Percentiles rank a stretch among this genome's conserved stretches.
phyloP scores from a whole-genome alignment of 2,113 vertebrate species.

The Sus scrofa region DNA sequence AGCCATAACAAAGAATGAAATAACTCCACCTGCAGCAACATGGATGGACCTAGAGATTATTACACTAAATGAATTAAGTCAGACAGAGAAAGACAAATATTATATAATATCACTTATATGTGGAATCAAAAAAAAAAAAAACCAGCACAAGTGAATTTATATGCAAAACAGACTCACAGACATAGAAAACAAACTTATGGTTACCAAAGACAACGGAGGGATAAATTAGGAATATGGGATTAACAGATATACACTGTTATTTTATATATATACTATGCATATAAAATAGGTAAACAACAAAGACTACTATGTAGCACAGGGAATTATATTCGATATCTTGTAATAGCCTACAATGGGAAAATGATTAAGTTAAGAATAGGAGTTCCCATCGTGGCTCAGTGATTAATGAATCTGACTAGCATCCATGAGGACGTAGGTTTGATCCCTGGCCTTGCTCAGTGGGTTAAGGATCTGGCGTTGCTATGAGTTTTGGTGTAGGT shows the following conservation, averaged over 20 bases:
- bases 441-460: too few species aligned
- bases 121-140: not conserved
- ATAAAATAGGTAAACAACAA: not conserved
- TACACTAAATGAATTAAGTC: not conserved
- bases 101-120: not conserved
- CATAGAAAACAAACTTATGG: not conserved
- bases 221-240: not conserved
- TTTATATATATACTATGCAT: too few species aligned
- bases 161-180: not conserved
- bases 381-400: too few species aligned
- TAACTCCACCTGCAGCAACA: fast-evolving
- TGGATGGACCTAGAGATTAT: not conserved
- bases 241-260: not conserved
- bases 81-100: not conserved
- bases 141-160: not conserved
- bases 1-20: not conserved
- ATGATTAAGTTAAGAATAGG: too few species aligned
- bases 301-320: not conserved
- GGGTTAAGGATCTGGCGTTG: too few species aligned
- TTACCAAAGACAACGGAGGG: too few species aligned
- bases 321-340: not conserved
- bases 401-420: too few species aligned
- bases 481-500: too few species aligned
- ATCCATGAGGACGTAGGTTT: too few species aligned
- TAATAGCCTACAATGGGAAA: not conserved